These are phyloP conservation scores for Drosophila rhopaloa DNA, from an alignment of 1,140 invertebrate species.

Conservation along the genomic window DNA sequence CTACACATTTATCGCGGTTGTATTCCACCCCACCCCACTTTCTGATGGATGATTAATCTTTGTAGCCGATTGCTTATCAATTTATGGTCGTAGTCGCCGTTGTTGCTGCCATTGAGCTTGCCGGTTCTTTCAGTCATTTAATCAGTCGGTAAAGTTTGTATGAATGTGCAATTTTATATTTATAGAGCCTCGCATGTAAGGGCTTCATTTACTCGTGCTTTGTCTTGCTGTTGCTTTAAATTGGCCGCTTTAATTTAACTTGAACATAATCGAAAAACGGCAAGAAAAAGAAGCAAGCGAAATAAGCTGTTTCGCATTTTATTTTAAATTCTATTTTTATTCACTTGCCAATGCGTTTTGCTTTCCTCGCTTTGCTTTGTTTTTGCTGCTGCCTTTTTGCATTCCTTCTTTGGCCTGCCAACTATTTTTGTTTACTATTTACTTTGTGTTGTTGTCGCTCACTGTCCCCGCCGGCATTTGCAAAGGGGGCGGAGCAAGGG, in stretches of 20 bases:
- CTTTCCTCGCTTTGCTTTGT: constrained; percentile 30
- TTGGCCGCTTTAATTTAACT: constrained; percentile 70
- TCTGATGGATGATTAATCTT: constrained; percentile 49
- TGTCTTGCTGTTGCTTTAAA: constrained; percentile 39
- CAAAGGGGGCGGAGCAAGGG: constrained; percentile 2
- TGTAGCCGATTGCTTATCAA: constrained; percentile 70
- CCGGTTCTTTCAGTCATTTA: constrained; percentile 55
- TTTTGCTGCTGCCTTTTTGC: constrained; percentile 52
- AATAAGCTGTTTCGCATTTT: constrained; percentile 70
- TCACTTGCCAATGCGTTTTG: constrained; percentile 63
- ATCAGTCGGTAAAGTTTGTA: constrained; percentile 64
- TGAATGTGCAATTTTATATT: constrained; percentile 17
- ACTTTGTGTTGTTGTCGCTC: constrained; percentile 65
- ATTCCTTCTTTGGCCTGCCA: constrained; percentile 78
- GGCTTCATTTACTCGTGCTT: constrained; percentile 8
- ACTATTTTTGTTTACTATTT: constrained; percentile 83
- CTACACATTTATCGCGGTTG: constrained; percentile 55
- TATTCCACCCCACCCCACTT: constrained; percentile 5
- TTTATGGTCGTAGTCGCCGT: constrained; percentile 49
- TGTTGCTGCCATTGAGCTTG: constrained; percentile 36
- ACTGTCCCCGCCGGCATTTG: constrained; percentile 35
- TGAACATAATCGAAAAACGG: constrained; percentile 34
- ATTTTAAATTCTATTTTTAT: constrained; percentile 77
- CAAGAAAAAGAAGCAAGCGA: constrained; percentile 20
- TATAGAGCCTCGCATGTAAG: constrained; percentile 9